Evolutionary conservation across 2,797 vertebrate species (phyloP).

Genomic region (Bovichtus diacanthus): DNA sequence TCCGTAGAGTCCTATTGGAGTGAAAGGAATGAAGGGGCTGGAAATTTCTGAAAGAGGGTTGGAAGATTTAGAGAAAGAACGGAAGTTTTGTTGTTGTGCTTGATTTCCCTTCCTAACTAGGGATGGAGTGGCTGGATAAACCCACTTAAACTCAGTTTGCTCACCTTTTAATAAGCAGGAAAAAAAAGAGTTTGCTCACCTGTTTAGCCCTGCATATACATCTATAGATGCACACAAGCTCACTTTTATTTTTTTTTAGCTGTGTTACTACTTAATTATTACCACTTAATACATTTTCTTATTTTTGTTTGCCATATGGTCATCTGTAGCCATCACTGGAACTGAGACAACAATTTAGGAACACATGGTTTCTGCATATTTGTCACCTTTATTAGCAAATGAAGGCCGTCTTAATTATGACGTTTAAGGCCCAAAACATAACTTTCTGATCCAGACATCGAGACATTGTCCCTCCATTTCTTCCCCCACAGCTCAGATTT

Average conservation of each 20-base stretch:
- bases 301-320: neutral
- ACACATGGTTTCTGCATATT: neutral
- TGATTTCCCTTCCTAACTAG: conserved; percentile 76
- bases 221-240: neutral
- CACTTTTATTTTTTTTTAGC: neutral
- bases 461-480: neutral
- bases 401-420: neutral
- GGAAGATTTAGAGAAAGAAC: conserved; percentile 86
- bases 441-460: neutral
- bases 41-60: conserved; percentile 77
- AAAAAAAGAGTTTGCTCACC: conserved; percentile 29
- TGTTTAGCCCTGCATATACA: neutral
- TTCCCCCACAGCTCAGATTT: neutral
- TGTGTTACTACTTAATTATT: neutral
- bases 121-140: conserved; percentile 74
- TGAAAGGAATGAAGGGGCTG: conserved; percentile 87
- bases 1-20: conserved; percentile 81
- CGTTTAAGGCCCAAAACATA: neutral
- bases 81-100: conserved; percentile 90
- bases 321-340: neutral
- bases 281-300: neutral
- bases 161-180: conserved; percentile 46
- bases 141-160: conserved; percentile 65
- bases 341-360: neutral
- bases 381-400: neutral